A percentile compares a stretch with the other conserved stretches of the same genome.
Evolutionary conservation across 2,797 vertebrate genomes (phyloP).

Genomic region (Todus mexicanus): DNA sequence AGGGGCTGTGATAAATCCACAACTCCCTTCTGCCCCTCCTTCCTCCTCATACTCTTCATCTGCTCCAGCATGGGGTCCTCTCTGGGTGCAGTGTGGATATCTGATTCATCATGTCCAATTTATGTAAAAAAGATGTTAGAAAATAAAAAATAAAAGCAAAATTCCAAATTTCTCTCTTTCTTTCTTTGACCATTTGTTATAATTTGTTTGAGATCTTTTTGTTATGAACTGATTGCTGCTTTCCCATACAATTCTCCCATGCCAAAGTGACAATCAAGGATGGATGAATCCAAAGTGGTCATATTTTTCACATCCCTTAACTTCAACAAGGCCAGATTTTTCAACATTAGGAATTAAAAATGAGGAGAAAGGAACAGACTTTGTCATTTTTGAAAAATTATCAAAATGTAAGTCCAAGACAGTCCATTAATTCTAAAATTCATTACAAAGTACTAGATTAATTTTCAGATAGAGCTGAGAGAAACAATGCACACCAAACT

Average conservation of each 20-base stretch:
- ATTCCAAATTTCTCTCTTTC: not conserved
- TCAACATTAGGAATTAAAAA: not conserved
- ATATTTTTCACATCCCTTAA: not conserved
- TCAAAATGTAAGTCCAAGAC: not conserved
- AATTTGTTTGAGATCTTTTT: not conserved
- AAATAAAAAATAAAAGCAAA: not conserved
- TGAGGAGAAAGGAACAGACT: not conserved
- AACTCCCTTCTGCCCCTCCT: not conserved
- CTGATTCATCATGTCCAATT: too few species aligned
- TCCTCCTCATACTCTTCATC: not conserved
- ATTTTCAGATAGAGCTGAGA: not conserved
- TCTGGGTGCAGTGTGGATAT: not conserved
- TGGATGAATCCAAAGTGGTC: not conserved
- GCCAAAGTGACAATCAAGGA: not conserved
- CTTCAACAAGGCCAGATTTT: not conserved
- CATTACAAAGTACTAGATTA: not conserved
- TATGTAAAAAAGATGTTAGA: not conserved
- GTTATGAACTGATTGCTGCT: not conserved
- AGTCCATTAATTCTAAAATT: not conserved
- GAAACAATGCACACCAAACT: not conserved
- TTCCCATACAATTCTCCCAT: not conserved
- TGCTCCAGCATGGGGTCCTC: fast-evolving
- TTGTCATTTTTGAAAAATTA: not conserved
- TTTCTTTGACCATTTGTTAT: not conserved
- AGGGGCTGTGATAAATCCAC: not conserved